Percentiles rank a stretch among this genome's conserved stretches.
phyloP scores from a whole-genome alignment of 2,888 invertebrate species.

The Apamea epomidion region DNA sequence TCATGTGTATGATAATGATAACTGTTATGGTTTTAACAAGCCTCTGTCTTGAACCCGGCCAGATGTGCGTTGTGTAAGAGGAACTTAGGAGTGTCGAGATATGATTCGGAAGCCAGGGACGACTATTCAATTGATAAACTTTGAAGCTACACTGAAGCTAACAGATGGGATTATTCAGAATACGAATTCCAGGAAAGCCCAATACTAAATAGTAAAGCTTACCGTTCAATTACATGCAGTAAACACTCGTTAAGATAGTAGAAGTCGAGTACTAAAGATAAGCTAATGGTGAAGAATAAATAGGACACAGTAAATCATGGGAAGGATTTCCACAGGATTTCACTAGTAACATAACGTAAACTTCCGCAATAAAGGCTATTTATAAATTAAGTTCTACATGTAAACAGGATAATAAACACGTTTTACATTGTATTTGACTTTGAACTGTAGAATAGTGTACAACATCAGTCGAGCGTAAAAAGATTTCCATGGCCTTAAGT shows the following conservation, averaged over 20 bases:
- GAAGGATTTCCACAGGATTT: conserved; percentile 33
- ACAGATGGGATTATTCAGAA: neutral
- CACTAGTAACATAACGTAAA: conserved; percentile 35
- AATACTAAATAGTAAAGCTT: neutral
- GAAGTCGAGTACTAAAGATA: neutral
- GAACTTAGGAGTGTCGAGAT: conserved; percentile 1
- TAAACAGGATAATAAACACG: conserved; percentile 48
- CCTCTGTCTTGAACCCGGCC: conserved; percentile 23
- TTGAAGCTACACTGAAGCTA: neutral
- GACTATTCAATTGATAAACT: conserved; percentile 9
- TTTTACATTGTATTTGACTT: conserved; percentile 59
- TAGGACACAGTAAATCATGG: neutral
- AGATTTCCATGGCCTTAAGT: conserved; percentile 57
- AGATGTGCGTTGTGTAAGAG: conserved; percentile 34
- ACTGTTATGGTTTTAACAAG: conserved; percentile 38
- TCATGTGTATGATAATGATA: conserved; percentile 49
- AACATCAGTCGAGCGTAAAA: conserved; percentile 49
- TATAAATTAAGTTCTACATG: conserved; percentile 40
- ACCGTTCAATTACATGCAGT: neutral
- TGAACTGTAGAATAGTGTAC: conserved; percentile 48
- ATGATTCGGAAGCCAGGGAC: neutral
- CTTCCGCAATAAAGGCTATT: conserved; percentile 58
- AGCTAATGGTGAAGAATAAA: neutral
- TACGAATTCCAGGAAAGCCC: neutral
- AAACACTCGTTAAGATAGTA: neutral